Base-by-base conservation (phyloP, 2,113 vertebrate species). In the Syngnathoides biaculeatus region DNA sequence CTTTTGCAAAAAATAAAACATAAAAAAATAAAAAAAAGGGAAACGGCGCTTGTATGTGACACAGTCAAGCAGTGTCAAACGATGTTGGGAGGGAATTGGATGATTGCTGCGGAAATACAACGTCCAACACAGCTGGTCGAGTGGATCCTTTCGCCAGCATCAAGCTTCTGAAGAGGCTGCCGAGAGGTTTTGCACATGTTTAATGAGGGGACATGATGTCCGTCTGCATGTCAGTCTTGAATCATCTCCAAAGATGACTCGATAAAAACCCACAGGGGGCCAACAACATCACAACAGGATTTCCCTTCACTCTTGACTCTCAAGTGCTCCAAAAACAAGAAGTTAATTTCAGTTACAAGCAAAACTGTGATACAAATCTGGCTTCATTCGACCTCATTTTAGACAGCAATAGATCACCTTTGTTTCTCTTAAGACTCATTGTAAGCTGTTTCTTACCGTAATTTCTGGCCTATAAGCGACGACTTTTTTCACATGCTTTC, bases 181-280 rank as follows among this genome's bases (percentile, higher is more conserved):
- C 78, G 88, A 83, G 81, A 79, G 81, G 74, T 81, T 81, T 88
- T 78, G 79, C 81, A 80, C 83, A 82, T 82, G 84, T 80, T 74
- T 84, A 90, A 88, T 87, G 86, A 89, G 82, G 79, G 79, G 75
- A 84, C 77, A 78, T 81, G 75, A 81, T 73, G 83, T 84, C 81
- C 84, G 87, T 90, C 86, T 90, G 84, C 79, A 90, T 84, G 80
- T 84, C 81, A 79, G 81, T 84, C 78, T 82, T 64, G 12, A 81
- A 74, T 81, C 72, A 71, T 84, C 73, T 79, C 79, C 59, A 69
- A 79, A 79, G 67, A 53, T 65, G 17, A 75, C 59, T 68, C 63
- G 78, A 75, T 61, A 40, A 40, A 55, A 42, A 40, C 38, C 57
- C 42, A 20, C n/a, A 11, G 58, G 35, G 27, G 35, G 24, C 20